phyloP scores from a whole-genome alignment of 1,140 invertebrate species.

The Drosophila busckii region DNA sequence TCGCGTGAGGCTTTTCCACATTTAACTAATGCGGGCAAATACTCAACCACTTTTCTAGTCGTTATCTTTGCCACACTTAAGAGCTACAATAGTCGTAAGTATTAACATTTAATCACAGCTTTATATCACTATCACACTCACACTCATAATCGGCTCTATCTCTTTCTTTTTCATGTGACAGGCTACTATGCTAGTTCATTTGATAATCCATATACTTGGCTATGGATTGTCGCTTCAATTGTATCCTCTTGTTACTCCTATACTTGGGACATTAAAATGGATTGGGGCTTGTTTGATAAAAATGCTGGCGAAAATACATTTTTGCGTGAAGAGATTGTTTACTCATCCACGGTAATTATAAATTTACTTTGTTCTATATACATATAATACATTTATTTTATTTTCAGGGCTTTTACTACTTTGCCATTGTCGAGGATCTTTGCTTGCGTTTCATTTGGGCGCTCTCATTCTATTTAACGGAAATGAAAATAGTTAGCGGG shows the following conservation, averaged over 20 bases:
- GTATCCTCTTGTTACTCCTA: constrained; percentile 92
- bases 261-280: constrained; percentile 98
- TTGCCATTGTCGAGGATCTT: constrained; percentile 97
- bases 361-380: neutral
- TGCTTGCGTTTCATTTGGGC: constrained; percentile 96
- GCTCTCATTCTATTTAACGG: constrained; percentile 90
- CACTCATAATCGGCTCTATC: neutral
- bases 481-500: constrained; percentile 87
- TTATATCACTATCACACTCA: neutral
- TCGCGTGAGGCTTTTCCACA: constrained; percentile 96
- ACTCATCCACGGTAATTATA: constrained; percentile 83
- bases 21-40: constrained; percentile 98
- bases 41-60: constrained; percentile 97
- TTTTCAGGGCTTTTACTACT: constrained; percentile 94
- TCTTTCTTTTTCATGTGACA: constrained; percentile 51
- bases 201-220: constrained; percentile 89
- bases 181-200: constrained; percentile 82
- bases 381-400: neutral
- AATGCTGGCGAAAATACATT: constrained; percentile 91
- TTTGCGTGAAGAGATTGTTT: constrained; percentile 88
- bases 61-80: constrained; percentile 91
- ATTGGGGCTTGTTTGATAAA: constrained; percentile 97
- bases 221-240: constrained; percentile 88
- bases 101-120: too few species aligned
- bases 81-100: constrained; percentile 83